phyloP scores from a whole-genome alignment of 2,888 invertebrate genomes.

The Rotaria socialis region DNA sequence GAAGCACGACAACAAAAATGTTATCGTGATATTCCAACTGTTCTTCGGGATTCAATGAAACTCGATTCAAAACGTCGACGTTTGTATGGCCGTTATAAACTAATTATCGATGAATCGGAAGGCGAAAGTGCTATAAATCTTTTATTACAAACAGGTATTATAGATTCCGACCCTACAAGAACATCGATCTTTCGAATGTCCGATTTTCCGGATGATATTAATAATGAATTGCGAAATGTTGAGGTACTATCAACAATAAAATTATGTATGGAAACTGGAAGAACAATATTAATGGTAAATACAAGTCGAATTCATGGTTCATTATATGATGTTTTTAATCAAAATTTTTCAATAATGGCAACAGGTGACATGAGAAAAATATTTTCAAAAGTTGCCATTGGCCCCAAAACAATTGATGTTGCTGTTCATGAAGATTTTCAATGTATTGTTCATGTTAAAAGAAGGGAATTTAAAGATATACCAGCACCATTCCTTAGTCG shows the following conservation, averaged over 20 bases:
- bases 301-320: conserved; percentile 33
- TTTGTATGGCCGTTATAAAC: conserved; percentile 24
- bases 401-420: background rate
- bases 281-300: conserved; percentile 3
- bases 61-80: conserved; percentile 19
- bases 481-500: conserved; percentile 26
- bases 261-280: conserved; percentile 28
- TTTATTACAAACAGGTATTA: background rate
- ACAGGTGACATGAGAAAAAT: conserved; percentile 20
- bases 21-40: conserved; percentile 12
- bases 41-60: conserved; percentile 21
- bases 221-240: conserved; percentile 36
- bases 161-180: background rate
- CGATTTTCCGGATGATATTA: conserved; percentile 18
- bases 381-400: conserved; percentile 29
- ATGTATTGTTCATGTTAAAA: conserved; percentile 27
- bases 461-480: conserved; percentile 6
- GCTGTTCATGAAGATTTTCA: conserved; percentile 25
- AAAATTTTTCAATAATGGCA: conserved; percentile 34
- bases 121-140: conserved; percentile 20
- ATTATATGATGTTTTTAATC: conserved; percentile 9
- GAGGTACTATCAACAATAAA: conserved; percentile 1
- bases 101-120: conserved; percentile 18
- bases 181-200: background rate
- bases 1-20: background rate